Conservation (phyloP, 2,113 vertebrate genomes). For the Odocoileus virginianus region DNA sequence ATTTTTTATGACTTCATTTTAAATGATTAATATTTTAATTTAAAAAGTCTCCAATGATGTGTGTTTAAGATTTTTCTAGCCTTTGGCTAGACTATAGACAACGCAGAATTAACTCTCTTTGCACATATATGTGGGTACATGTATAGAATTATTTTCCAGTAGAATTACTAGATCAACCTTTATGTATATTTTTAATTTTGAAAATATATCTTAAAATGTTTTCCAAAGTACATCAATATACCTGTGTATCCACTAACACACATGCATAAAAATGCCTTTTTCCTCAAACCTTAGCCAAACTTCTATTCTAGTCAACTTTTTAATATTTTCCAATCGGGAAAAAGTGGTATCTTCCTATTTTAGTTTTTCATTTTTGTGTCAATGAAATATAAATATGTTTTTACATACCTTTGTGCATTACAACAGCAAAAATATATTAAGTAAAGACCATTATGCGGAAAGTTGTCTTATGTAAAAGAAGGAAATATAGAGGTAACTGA, state of each 20-base stretch:
- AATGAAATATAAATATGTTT: not conserved
- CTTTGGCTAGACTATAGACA: not conserved
- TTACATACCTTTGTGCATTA: not conserved
- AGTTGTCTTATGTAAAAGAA: not conserved
- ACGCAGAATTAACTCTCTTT: not conserved
- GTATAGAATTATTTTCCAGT: not conserved
- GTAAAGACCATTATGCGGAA: not conserved
- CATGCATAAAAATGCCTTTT: not conserved
- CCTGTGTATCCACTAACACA: not conserved
- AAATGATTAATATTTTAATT: not conserved
- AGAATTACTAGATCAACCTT: not conserved
- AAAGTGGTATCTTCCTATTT: not conserved
- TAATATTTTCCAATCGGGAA: not conserved
- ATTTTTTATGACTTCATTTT: constrained; percentile 10
- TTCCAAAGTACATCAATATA: not conserved
- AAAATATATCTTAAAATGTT: not conserved
- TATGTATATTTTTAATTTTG: constrained; percentile 18
- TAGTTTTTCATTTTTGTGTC: not conserved
- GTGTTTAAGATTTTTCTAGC: not conserved
- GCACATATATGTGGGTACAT: not conserved
- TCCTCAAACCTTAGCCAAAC: not conserved
- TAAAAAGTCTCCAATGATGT: not conserved
- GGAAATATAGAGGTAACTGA: not conserved
- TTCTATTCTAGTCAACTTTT: not conserved
- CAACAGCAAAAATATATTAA: not conserved